Percentiles rank a stretch among this genome's conserved stretches.
Evolutionary conservation across 2,888 invertebrate genomes (phyloP).

Genomic region (Lordiphosa fenestrarum): DNA sequence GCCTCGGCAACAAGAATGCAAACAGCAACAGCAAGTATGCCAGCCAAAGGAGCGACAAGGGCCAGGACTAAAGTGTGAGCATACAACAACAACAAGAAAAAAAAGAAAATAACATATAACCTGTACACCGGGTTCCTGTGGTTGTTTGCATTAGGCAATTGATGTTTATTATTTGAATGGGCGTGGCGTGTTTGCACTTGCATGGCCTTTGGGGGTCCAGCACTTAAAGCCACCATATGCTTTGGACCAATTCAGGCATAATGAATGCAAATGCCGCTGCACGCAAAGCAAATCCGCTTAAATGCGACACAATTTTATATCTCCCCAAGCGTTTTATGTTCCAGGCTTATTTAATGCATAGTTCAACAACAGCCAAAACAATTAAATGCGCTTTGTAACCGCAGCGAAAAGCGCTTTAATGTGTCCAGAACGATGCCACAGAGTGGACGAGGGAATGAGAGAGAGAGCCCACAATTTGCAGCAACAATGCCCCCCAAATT

Average conservation of each 20-base stretch:
- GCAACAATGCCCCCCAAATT: constrained; percentile 24
- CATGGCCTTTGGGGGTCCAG: constrained; percentile 6
- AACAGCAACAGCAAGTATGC: constrained; percentile 50
- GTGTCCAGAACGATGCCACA: constrained; percentile 25
- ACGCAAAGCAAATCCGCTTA: constrained; percentile 41
- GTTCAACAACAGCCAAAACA: constrained; percentile 31
- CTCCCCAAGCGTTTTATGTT: constrained; percentile 19
- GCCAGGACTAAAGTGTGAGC: constrained; percentile 21
- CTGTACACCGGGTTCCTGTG: constrained; percentile 14
- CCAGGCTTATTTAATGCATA: constrained; percentile 46
- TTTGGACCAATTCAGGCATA: constrained; percentile 4
- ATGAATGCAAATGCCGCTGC: constrained; percentile 9
- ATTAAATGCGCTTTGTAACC: constrained; percentile 57
- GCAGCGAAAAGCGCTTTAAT: constrained; percentile 51
- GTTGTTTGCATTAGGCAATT: constrained; percentile 58
- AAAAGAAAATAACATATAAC: constrained; percentile 11
- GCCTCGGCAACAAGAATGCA: constrained; percentile 46
- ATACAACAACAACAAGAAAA: constrained; percentile 11
- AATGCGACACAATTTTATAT: constrained; percentile 27
- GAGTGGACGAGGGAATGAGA: background rate
- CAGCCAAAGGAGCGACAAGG: constrained; percentile 24
- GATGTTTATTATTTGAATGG: constrained; percentile 46
- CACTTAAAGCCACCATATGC: background rate
- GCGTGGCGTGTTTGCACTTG: constrained; percentile 16
- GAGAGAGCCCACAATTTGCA: constrained; percentile 14